These are phyloP conservation scores for Sturnus vulgaris DNA, from an alignment of 2,113 vertebrate genomes.

Conservation along the genomic window DNA sequence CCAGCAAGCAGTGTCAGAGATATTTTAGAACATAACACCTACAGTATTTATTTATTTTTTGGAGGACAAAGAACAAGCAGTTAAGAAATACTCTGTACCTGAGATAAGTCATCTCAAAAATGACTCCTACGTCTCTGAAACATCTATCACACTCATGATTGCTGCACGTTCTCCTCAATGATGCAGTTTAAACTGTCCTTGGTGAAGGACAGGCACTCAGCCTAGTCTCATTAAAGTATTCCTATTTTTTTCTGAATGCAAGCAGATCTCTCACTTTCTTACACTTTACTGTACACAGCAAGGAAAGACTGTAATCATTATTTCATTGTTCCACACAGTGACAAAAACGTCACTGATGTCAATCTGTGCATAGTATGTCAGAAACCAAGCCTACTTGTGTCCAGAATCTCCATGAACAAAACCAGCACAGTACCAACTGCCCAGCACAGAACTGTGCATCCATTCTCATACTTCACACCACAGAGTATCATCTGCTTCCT, in stretches of 20 bases:
- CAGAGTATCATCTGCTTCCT: neutral
- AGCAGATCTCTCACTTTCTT: neutral
- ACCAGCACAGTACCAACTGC: neutral
- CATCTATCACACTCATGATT: neutral
- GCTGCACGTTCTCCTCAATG: neutral
- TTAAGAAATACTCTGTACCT: neutral
- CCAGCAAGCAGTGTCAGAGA: neutral
- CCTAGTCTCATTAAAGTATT: neutral
- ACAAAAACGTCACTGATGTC: neutral
- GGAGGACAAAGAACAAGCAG: neutral
- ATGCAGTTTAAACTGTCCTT: neutral
- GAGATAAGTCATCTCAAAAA: neutral
- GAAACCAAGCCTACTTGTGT: neutral
- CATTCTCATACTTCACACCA: neutral
- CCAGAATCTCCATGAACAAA: neutral
- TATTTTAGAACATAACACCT: neutral
- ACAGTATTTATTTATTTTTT: neutral
- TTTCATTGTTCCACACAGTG: neutral
- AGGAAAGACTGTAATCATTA: neutral
- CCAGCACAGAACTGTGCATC: neutral
- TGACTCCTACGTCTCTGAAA: neutral
- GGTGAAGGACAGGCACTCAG: neutral
- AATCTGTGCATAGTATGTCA: neutral
- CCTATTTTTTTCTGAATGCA: neutral
- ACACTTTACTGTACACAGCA: neutral